Evolutionary conservation across 2,113 vertebrate genomes (phyloP).

Genomic region (Ammodytes dubius): DNA sequence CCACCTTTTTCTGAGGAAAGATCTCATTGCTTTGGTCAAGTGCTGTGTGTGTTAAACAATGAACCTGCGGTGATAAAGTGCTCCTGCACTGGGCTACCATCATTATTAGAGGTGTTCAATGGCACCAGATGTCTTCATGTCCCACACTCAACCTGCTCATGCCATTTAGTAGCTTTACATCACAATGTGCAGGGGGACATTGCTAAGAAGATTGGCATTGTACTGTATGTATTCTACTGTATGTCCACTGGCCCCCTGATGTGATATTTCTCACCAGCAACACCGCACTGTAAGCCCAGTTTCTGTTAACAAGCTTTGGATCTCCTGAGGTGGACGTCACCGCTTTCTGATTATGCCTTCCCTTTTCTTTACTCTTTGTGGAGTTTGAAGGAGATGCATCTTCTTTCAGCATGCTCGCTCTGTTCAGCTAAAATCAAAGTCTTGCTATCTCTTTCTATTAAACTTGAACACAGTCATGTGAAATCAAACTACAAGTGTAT

Average conservation of each 20-base stretch:
- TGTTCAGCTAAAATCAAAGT: conserved; percentile 44
- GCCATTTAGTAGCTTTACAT: conserved; percentile 40
- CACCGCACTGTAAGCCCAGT: conserved; percentile 55
- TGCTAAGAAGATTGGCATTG: conserved; percentile 54
- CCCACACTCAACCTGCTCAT: conserved; percentile 45
- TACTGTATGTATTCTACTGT: conserved; percentile 49
- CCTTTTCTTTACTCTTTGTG: conserved; percentile 41
- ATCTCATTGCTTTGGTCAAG: conserved; percentile 31
- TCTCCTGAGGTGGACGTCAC: conserved; percentile 58
- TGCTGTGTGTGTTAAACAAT: conserved; percentile 43
- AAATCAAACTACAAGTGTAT: conserved; percentile 19
- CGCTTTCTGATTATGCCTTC: conserved; percentile 62
- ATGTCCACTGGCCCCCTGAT: conserved; percentile 40
- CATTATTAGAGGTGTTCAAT: conserved; percentile 50
- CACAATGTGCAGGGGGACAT: conserved; percentile 42
- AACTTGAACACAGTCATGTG: conserved; percentile 17
- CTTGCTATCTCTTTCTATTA: conserved; percentile 29
- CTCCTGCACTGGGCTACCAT: conserved; percentile 35
- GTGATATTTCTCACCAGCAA: conserved; percentile 47
- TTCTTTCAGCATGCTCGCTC: conserved; percentile 68
- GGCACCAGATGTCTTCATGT: conserved; percentile 44
- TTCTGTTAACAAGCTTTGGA: conserved; percentile 62
- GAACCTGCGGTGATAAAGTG: conserved; percentile 42
- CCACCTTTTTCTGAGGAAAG: conserved; percentile 49
- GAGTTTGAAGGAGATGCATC: conserved; percentile 61